Conservation (phyloP, 2,797 vertebrate genomes). For the Notolabrus celidotus region DNA sequence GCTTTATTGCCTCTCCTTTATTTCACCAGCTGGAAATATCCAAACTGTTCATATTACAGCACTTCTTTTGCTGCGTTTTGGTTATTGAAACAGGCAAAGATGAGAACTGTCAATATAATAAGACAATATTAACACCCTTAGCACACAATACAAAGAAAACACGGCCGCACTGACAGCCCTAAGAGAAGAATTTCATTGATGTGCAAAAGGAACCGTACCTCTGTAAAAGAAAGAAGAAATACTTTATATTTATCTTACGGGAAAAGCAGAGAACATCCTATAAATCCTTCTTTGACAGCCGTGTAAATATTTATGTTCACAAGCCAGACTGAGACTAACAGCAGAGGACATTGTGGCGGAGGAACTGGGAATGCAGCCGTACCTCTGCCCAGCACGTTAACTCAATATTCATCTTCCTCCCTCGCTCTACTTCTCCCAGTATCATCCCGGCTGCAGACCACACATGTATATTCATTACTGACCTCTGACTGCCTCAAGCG, state of each 20-base stretch:
- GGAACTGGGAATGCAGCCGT: slow-evolving; percentile 67
- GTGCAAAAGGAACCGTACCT: slow-evolving; percentile 59
- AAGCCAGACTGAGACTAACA: slow-evolving; percentile 75
- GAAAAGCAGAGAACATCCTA: slow-evolving; percentile 67
- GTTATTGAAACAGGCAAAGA: slow-evolving; percentile 77
- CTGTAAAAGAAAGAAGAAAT: slow-evolving; percentile 51
- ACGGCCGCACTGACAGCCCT: slow-evolving; percentile 53
- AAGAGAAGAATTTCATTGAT: slow-evolving; percentile 62
- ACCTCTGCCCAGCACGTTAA: slow-evolving; percentile 67
- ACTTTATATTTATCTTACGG: slow-evolving; percentile 69
- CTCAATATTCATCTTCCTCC: slow-evolving; percentile 80
- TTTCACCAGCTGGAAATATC: slow-evolving; percentile 65
- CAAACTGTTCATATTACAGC: slow-evolving; percentile 70
- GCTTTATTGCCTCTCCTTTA: slow-evolving; percentile 67
- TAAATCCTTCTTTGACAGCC: slow-evolving; percentile 79
- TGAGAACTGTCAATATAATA: slow-evolving; percentile 78
- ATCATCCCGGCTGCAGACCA: slow-evolving; percentile 66
- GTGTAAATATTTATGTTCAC: slow-evolving; percentile 84
- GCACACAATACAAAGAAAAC: slow-evolving; percentile 62
- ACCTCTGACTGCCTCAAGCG: slow-evolving; percentile 74
- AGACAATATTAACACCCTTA: slow-evolving; percentile 76
- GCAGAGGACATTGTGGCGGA: slow-evolving; percentile 77
- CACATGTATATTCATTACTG: slow-evolving; percentile 84
- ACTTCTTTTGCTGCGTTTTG: slow-evolving; percentile 66
- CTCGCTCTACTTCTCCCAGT: slow-evolving; percentile 70